Evolutionary conservation across 2,888 invertebrate species (phyloP), one percentile per base, ranked within the genome.

Genomic region (Drosophila kanekoi): DNA sequence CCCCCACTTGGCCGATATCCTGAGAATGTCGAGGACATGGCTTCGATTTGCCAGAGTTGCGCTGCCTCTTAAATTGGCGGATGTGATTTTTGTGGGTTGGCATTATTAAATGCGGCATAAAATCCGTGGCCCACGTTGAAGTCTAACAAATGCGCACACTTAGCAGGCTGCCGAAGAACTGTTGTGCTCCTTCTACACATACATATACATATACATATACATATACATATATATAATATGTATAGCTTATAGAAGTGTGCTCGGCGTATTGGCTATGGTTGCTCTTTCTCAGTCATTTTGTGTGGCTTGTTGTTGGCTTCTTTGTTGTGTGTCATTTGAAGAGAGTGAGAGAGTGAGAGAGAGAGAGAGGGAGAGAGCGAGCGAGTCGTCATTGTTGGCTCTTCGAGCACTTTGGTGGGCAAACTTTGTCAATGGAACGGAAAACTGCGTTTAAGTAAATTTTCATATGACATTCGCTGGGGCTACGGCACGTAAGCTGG

Each of bases 41-140:
- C 79, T 81, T 89, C 88, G 89, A 87, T 89, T 89, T 79, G 71
- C 56, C 76, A 76, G 52, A 37, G 23, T 49, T 71, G 66, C 63
- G 60, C 53, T 71, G 70, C 69, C 63, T 87, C 84, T 66, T 79
- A 85, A 89, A 84, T 89, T 88, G 83, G 81, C 82, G 83, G 87
- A 83, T 89, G 83, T 87, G 89, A 85, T 87, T 85, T 87, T 79
- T 84, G 83, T 87, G 87, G 82, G 82, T 74, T 85, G 80, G 89
- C 78, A 80, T 86, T 87, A 89, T 83, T 85, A 89, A 89, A 85
- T 89, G 85, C 83, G 75, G 88, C 86, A 85, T 85, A 89, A 85
- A 89, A 85, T 87, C 83, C 75, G 74, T 71, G 74, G 74, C 40
- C 64, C 72, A 66, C 81, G 72, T 70, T 72, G 84, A 83, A 89